phyloP scores from a whole-genome alignment of 1,140 invertebrate genomes.

The Coptotermes formosanus region DNA sequence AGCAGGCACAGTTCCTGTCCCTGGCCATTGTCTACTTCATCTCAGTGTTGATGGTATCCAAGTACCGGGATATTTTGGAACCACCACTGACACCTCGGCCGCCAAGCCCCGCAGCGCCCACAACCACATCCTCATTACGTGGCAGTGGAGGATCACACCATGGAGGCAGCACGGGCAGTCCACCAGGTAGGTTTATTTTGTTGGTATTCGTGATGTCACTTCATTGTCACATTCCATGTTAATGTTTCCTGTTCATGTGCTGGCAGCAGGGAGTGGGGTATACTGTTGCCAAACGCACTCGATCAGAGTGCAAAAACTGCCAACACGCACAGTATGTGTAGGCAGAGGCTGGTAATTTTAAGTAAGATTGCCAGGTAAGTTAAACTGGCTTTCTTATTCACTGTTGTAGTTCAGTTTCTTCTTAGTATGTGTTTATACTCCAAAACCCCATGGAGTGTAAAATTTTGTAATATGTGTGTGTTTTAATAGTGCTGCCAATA shows the following conservation, averaged over 20 bases:
- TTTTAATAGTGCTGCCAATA: no score
- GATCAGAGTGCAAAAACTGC: background rate
- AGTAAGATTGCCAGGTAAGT: background rate
- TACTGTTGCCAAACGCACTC: background rate
- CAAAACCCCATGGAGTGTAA: no score
- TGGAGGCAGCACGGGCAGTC: slow-evolving; percentile 56
- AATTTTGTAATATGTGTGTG: no score
- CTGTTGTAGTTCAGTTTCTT: background rate
- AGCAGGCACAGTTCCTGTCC: slow-evolving; percentile 98
- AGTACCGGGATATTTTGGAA: slow-evolving; percentile 98
- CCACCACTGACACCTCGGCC: slow-evolving; percentile 67
- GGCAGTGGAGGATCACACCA: slow-evolving; percentile 58
- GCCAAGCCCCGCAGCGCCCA: slow-evolving; percentile 55
- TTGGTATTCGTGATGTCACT: background rate
- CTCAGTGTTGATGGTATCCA: slow-evolving; percentile 99
- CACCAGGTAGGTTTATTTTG: slow-evolving; percentile 55
- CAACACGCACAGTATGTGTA: background rate
- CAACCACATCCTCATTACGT: slow-evolving; percentile 50
- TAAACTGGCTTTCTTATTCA: background rate
- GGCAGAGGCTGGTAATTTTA: background rate
- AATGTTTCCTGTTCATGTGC: background rate
- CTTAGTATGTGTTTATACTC: background rate
- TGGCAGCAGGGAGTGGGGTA: background rate
- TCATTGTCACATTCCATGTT: background rate
- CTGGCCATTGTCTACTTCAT: slow-evolving; percentile 99